Evolutionary conservation across 2,113 vertebrate species (phyloP).

Genomic region (Peromyscus polionotus): DNA sequence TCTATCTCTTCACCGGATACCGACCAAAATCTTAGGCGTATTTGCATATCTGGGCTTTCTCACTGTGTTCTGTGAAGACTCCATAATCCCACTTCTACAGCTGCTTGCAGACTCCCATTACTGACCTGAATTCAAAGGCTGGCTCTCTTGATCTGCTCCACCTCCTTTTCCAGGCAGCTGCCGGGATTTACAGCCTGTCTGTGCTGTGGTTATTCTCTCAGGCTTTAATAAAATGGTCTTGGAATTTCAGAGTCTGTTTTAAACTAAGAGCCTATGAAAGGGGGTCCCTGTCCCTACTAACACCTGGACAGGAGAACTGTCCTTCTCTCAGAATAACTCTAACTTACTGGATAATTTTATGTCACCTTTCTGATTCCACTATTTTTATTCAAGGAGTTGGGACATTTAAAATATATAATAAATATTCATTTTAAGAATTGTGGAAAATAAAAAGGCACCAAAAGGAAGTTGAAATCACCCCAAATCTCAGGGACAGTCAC

Average conservation of each 20-base stretch:
- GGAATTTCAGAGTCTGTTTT: neutral
- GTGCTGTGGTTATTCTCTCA: neutral
- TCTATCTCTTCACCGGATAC: neutral
- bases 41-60: neutral
- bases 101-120: too few relatives aligned
- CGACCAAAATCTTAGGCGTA: neutral
- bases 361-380: neutral
- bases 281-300: neutral
- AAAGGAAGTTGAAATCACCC: neutral
- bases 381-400: conserved; percentile 16
- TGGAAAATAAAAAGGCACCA: conserved; percentile 21
- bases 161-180: neutral
- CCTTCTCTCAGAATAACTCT: neutral
- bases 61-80: neutral
- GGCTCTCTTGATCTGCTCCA: neutral
- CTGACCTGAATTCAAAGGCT: neutral
- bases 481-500: neutral
- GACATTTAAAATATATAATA: neutral
- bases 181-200: neutral
- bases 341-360: neutral
- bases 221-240: neutral
- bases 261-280: neutral
- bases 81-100: neutral
- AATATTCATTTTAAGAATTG: conserved; percentile 22
- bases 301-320: neutral